Evolutionary conservation across 2,113 vertebrate genomes (phyloP), one percentile per base, ranked within the genome.

Genomic region (Podilymbus podiceps): DNA sequence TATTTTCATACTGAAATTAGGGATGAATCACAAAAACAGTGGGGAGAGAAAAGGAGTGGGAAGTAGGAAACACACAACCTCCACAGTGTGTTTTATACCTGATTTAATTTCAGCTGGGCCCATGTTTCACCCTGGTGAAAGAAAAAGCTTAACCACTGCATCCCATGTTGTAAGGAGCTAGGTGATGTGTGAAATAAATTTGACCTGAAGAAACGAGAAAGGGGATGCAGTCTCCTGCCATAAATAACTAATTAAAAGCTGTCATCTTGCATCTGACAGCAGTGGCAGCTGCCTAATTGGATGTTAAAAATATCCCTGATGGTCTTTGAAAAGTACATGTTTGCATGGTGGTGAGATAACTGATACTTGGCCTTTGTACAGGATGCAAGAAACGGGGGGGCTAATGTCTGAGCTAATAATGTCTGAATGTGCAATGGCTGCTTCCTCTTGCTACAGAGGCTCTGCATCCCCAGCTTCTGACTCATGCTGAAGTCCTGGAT

Each of bases 391-490:
- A 86, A 46, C 22, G 17, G 33, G 23, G 23, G 27, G 35, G n/a
- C 30, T 87, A 3, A 18, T 60, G 47, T 52, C 73, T 85, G 95
- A 83, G 76, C 76, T 79, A 8, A 69, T 79, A 8, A 69, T 63
- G 88, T 88, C 92, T 95, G 84, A 66, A 21, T 44, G 40, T 62
- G 77, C 82, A 88, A 93, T 90, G 95, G 89, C 85, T 83, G 85
- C 60, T 93, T 47, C 53, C 49, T 60, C 71, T 62, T 0, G 0
- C 90, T 74, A 82, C 73, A 50, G 38, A 75, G 94, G 82, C 71
- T 93, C 71, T 0, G 23, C 56, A 55, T 86, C 82, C 47, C 52
- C 66, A 33, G 69, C 58, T 53, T 86, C 84, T 97, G 96, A 97
- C 85, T 96, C 95, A 92, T 86, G 27, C 85, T 33, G 82, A 87